These are phyloP conservation scores for Eupsittula cactorum DNA, from an alignment of 2,113 vertebrate genomes.

Conservation along the genomic window DNA sequence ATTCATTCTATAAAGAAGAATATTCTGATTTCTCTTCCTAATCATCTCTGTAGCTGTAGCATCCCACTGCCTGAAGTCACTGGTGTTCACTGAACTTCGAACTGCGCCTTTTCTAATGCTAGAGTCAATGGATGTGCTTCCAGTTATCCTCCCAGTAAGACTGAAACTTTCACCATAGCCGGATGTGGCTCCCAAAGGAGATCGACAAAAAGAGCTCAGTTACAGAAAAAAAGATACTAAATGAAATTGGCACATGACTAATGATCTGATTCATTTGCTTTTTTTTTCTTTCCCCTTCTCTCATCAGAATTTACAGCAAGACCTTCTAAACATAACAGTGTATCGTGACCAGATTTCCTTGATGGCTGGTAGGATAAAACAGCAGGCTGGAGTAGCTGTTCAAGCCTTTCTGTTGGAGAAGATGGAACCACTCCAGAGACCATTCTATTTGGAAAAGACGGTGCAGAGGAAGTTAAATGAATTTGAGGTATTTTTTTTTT, in stretches of 20 bases:
- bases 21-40: neutral
- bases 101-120: neutral
- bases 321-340: slow-evolving; percentile 64
- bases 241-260: neutral
- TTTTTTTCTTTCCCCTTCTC: neutral
- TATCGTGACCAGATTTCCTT: slow-evolving; percentile 71
- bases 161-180: neutral
- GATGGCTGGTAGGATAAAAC: slow-evolving; percentile 71
- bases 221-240: slow-evolving; percentile 29
- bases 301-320: slow-evolving; percentile 76
- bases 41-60: neutral
- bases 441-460: slow-evolving; percentile 74
- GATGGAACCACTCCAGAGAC: slow-evolving; percentile 73
- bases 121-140: neutral
- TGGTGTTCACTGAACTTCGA: slow-evolving; percentile 2
- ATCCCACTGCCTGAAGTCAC: neutral
- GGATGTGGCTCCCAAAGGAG: neutral
- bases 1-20: neutral
- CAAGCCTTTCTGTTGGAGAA: slow-evolving; percentile 74
- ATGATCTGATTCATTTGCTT: neutral
- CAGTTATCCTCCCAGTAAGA: neutral
- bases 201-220: slow-evolving; percentile 23
- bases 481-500: slow-evolving; percentile 77
- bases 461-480: slow-evolving; percentile 73
- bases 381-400: slow-evolving; percentile 63